phyloP scores from a whole-genome alignment of 2,113 vertebrate species.

The Xerus inauris region DNA sequence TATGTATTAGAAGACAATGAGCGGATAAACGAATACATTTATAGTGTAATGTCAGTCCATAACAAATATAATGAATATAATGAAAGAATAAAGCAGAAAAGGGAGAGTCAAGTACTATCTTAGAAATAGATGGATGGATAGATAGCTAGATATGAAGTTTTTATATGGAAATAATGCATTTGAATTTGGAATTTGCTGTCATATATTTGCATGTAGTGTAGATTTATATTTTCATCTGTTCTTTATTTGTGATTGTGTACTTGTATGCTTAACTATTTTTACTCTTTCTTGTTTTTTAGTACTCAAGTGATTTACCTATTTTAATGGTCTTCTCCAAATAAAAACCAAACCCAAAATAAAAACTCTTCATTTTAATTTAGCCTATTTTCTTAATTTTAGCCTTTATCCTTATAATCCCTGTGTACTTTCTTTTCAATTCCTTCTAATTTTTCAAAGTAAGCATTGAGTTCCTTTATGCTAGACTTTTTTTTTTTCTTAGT shows the following conservation, averaged over 20 bases:
- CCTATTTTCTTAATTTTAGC: not conserved
- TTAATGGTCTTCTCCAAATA: not conserved
- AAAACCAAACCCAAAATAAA: not conserved
- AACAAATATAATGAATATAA: not conserved
- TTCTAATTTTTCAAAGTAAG: slow-evolving; percentile 39
- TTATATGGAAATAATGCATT: not conserved
- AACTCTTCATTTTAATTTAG: not conserved
- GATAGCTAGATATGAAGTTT: not conserved
- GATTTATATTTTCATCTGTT: not conserved
- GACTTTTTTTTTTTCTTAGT: not conserved
- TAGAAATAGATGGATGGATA: not conserved
- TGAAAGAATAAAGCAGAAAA: not conserved
- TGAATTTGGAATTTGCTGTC: slow-evolving; percentile 5
- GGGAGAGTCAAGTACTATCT: not conserved
- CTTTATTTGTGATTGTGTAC: not conserved
- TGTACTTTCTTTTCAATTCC: not conserved
- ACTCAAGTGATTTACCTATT: not conserved
- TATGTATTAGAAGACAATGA: not conserved
- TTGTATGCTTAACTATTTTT: not conserved
- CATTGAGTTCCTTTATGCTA: not conserved
- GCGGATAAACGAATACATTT: not conserved
- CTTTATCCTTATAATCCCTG: not conserved
- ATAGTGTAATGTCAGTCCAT: not conserved
- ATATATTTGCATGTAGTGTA: slow-evolving; percentile 4
- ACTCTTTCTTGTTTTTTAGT: not conserved